Conservation (phyloP, 2,797 vertebrate genomes). For the Sebastes itinus region DNA sequence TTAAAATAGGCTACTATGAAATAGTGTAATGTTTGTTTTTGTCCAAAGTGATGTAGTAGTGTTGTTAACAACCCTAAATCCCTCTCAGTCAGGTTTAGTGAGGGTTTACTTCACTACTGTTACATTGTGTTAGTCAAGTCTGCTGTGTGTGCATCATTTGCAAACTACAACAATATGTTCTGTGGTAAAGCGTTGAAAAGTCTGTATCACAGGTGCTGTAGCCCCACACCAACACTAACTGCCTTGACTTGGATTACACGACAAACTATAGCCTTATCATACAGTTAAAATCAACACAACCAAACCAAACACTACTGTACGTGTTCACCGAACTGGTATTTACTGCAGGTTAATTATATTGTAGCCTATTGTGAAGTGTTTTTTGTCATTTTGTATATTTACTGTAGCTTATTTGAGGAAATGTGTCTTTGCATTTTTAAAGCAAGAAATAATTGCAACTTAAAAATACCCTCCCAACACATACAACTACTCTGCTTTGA, state of each 20-base stretch:
- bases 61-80: neutral
- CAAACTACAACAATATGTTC: neutral
- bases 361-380: neutral
- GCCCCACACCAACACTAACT: neutral
- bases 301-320: too few species aligned
- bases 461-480: neutral
- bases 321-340: neutral
- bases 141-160: neutral
- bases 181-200: neutral
- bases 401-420: neutral
- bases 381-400: neutral
- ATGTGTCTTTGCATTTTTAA: neutral
- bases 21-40: neutral
- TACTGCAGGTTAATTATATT: neutral
- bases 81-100: neutral
- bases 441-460: neutral
- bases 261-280: neutral
- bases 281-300: neutral
- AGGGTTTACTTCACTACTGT: neutral
- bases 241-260: neutral
- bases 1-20: neutral
- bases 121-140: neutral
- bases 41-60: neutral
- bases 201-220: neutral
- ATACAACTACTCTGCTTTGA: neutral